These are phyloP conservation scores for Psophia crepitans DNA, from an alignment of 2,113 vertebrate species.

Conservation along the genomic window DNA sequence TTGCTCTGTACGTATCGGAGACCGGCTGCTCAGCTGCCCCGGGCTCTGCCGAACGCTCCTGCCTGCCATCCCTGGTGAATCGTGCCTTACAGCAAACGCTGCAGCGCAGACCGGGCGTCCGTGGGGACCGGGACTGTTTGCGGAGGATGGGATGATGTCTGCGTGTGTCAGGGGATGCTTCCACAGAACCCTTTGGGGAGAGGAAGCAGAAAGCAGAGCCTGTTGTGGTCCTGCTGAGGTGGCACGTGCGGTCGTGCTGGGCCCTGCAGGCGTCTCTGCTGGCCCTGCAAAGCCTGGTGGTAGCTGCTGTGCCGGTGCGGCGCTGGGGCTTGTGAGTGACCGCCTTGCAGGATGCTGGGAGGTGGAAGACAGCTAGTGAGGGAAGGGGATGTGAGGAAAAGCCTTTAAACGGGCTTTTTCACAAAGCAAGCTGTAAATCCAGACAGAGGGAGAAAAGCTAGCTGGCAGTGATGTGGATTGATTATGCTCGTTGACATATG, in stretches of 20 bases:
- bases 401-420: neutral
- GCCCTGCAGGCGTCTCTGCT: neutral
- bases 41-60: rapidly evolving
- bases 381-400: neutral
- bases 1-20: rapidly evolving
- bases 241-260: neutral
- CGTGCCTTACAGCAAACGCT: rapidly evolving
- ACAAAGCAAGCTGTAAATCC: neutral
- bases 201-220: neutral
- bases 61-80: neutral
- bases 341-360: neutral
- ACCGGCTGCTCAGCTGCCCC: neutral
- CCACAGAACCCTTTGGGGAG: neutral
- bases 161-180: neutral
- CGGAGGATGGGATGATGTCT: neutral
- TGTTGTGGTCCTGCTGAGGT: neutral
- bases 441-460: neutral
- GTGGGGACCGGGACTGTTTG: rapidly evolving
- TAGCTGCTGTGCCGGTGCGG: neutral
- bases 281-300: neutral
- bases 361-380: neutral
- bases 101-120: rapidly evolving
- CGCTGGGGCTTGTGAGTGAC: rapidly evolving
- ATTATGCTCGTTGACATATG: neutral
- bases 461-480: neutral